Evolutionary conservation across 2,797 vertebrate species (phyloP), one percentile per base, ranked within the genome.

Genomic region (Thalassophryne amazonica): DNA sequence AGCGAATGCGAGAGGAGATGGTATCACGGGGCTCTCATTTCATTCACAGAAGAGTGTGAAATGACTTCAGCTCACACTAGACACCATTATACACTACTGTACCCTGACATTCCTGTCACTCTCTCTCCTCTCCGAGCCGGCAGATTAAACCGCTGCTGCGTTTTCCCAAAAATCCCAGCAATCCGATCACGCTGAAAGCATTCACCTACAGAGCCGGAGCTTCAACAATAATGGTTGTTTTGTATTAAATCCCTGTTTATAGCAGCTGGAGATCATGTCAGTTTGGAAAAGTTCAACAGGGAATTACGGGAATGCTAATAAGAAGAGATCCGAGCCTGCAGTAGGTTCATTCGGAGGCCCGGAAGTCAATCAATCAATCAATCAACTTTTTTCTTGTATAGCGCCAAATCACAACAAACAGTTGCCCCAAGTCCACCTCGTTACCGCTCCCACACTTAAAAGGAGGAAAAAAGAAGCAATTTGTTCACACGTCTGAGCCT

Each of bases 11-110:
- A 47, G 73, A 65, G 64, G 70, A 78, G 85, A 87, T 81, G 77
- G 8, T 85, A 88, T 87, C 83, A 23, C n/a, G 4, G 8, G 33
- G 40, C 76, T 78, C 80, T 75, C 83, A 82, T 87, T 88, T 86
- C 75, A 82, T 83, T 83, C 81, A 78, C 69, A 85, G 75, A 76
- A 69, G 69, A 86, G 85, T 87, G 85, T 88, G 86, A 87, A 87
- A 87, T 88, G 81, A 84, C 85, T 87, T 86, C 80, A 83, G 87
- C 72, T 74, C 77, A 74, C 70, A 80, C 80, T 69, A 80, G 74
- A 77, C 76, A 60, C 76, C 50, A 78, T 88, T 81, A 83, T 82
- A 69, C 70, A 76, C 57, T 39, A 79, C 78, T 73, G 74, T 74
- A 55, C 40, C 56, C 60, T 61, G 56, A 65, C 68, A 71, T 69